Conservation (phyloP, 2,888 invertebrate genomes). For the Branchellion lobata region DNA sequence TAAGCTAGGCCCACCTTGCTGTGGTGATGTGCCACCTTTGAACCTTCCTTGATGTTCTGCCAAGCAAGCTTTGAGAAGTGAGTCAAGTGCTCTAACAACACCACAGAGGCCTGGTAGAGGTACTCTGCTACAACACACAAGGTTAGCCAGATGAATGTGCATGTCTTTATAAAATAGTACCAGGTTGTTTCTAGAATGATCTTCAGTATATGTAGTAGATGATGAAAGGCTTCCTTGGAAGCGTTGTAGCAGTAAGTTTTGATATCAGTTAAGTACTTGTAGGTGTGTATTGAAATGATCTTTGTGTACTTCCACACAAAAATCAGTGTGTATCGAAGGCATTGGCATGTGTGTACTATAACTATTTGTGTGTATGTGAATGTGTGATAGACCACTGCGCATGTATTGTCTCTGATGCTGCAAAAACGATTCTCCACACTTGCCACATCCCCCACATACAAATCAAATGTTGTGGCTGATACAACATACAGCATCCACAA, state of each 20-base stretch:
- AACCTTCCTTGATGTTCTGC: neutral
- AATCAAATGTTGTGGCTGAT: slow-evolving; percentile 9
- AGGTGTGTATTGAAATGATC: slow-evolving; percentile 1
- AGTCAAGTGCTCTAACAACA: neutral
- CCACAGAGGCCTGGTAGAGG: neutral
- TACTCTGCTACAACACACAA: neutral
- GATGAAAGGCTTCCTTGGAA: slow-evolving; percentile 13
- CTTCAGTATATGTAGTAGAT: neutral
- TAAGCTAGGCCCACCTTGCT: slow-evolving; percentile 8
- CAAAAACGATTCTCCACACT: slow-evolving; percentile 8
- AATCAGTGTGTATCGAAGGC: neutral
- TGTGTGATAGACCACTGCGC: neutral
- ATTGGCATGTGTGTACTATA: neutral
- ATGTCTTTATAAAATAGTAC: neutral
- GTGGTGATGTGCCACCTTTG: neutral
- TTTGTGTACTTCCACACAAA: slow-evolving; percentile 9
- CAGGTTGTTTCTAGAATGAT: neutral
- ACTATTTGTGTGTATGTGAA: neutral
- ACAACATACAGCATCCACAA: slow-evolving; percentile 11
- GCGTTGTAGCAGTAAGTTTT: slow-evolving; percentile 12
- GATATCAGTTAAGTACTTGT: neutral
- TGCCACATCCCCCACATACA: slow-evolving; percentile 6
- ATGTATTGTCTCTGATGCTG: slow-evolving; percentile 16
- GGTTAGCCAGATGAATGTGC: neutral
- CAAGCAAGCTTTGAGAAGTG: neutral